Evolutionary conservation across 2,888 invertebrate genomes (phyloP), one percentile per base, ranked within the genome.

Genomic region (Noctua janthina): DNA sequence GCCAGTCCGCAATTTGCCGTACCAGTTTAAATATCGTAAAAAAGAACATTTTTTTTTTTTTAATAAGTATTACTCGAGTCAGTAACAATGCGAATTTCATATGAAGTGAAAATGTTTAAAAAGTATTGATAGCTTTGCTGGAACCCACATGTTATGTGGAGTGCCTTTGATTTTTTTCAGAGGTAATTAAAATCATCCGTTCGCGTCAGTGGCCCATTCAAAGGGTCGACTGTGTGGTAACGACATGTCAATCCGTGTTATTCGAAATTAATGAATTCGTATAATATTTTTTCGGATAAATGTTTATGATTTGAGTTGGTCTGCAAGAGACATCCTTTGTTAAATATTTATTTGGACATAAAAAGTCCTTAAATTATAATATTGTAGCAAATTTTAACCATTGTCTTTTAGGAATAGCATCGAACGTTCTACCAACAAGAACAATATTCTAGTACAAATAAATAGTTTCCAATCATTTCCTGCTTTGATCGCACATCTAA

Each of bases 121-220:
- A 56, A 59, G 67, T 51, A 29, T 70, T 68, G 46, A 73, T 59
- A 69, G 17, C 78, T n/a, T 73, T 56, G n/a, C 4, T 43, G 51
- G 39, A 73, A 23, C 51, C 59, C 66, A n/a, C n/a, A 64, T 62
- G 29, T 75, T 78, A 46, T 62, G 39, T 67, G 8, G 10, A 73
- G 54, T 66, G 49, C 78, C 54, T 64, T 79, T 70, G 69, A 82
- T 56, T 77, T 88, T 88, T 66, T 66, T 89, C 51, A 66, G 72
- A 76, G 54, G 88, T 92, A 90, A 93, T 93, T 94, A 91, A 93
- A 93, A 92, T 85, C 92, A 91, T 89, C 29, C 92, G 92, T 82
- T 76, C 59, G 73, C 84, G 81, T 77, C 78, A 79, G 78, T 83
- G 79, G 72, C 49, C 49, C 10, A 54, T 70, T 79, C 59, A 73